Evolutionary conservation across 2,797 vertebrate species (phyloP), one percentile per base, ranked within the genome.

Genomic region (Centropyge bicolor): DNA sequence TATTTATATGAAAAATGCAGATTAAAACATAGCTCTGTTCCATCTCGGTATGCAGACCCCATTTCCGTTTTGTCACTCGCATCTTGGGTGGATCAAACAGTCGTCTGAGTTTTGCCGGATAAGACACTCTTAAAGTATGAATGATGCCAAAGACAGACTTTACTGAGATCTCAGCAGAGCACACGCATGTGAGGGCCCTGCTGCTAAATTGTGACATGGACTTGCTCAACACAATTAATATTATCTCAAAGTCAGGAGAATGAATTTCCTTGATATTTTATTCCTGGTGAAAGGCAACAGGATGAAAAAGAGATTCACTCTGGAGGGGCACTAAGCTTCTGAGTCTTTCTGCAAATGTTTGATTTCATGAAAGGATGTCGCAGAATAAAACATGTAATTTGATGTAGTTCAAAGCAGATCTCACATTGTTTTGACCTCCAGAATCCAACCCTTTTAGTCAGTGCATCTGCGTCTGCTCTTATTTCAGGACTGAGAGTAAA

Each of bases 351-450:
- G 41, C 56, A 22, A 16, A 48, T n/a, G 31, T 59, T 68, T 27
- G 9, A 74, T 55, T 68, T 69, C 16, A 59, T 66, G 7, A 4
- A 38, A 55, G 4, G 10, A 7, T 27, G 68, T 49, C 45, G 7
- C 9, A 76, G 6, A 74, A 40, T 67, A 0, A 64, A 52, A 62
- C 22, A 40, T 36, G 48, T 16, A 1, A 75, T 57, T 36, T 63
- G 8, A 64, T 66, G 49, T 43, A n/a, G 51, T 74, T 59, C 65
- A 2, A 20, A 19, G 20, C 43, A 40, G 27, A 62, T 3, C 22
- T 76, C 64, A 73, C 54, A 67, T 35, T 62, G 57, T 57, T 54
- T 62, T 81, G 66, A 86, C 69, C 78, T 84, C 73, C 46, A 83
- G 35, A 78, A 82, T 24, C 5, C 62, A 14, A 31, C 40, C 63